Evolutionary conservation across 2,113 vertebrate genomes (phyloP), one percentile per base, ranked within the genome.

Genomic region (Gadus macrocephalus): DNA sequence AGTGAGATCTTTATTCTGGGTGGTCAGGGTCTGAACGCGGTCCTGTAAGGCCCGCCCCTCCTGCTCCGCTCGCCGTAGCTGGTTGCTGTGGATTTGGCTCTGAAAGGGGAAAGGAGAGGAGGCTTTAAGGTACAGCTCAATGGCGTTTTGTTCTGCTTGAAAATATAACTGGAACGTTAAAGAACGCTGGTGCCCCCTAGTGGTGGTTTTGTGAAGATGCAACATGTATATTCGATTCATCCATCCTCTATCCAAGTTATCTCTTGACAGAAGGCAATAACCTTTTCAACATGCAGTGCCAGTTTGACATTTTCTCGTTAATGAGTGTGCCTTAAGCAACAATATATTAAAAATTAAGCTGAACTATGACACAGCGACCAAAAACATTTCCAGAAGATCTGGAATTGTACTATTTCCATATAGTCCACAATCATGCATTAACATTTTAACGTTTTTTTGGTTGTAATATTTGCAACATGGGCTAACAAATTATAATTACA

Each of bases 51-150:
- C 88, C 68, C 71, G 78, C 5, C 90, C 85, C 67, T 98, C 96
- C 82, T 94, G 93, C 78, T 98, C 97, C 0, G 95, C 95, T 75
- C 97, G 92, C 70, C 94, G 88, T 80, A 99, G 90, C 68, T 99
- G 96, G 83, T 97, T 98, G 80, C 91, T 91, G 65, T 96, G 96
- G 80, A 98, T 97, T 84, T 99, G 95, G 90, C 94, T 98, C 97
- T 99, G 88, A 53, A 69, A 4, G 2, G 28, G 2, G 28, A 60
- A 31, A 56, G 62, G 12, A 55, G 8, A 5, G 61, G 31, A 2
- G 20, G 0, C 17, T 1, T 38, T 15, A 25, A 8, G 6, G 15
- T 19, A 14, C 25, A 68, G 25, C 17, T 8, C 7, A 12, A 49
- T 49, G 3, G 42, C 6, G 42, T 8, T 49, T 12, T 49, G 11